Evolutionary conservation across 1,140 invertebrate species (phyloP), one percentile per base, ranked within the genome.

Genomic region (Anoplolepis gracilipes): DNA sequence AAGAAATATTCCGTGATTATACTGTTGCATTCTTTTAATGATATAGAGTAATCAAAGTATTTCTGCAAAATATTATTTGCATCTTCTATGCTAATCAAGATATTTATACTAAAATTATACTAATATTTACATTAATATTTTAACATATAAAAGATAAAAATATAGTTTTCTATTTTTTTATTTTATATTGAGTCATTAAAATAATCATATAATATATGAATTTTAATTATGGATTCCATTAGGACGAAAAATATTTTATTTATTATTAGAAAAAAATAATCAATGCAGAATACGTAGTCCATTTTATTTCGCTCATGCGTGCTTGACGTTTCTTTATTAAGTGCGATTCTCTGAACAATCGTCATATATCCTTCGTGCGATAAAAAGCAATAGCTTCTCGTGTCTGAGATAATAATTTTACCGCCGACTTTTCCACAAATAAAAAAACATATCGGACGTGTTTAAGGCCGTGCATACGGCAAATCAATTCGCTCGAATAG

Each of bases 321-420:
- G 78, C 78, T 59, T 53, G 36, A 42, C 5, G n/a, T 6, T n/a
- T 72, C 49, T 72, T 82, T 82, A 73, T 59, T 82, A 39, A 73
- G n/a, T 33, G 19, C 39, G 53, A 42, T 72, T 82, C 49, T 73
- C 8, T 42, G 78, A 72, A 61, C 78, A 82, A 82, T 81, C 65
- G 33, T 22, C 46, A 28, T 70, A 28, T 70, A 72, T 82, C 67
- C 59, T 22, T 0, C 25, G 53, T 30, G 49, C 65, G 65, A 82
- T 82, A 82, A 82, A 73, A 73, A 59, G n/a, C 67, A 57, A 72
- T 57, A 57, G 53, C 67, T 25, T n/a, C 42, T 73, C 33, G 67
- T n/a, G 64, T 69, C 64, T 65, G 46, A 33, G 62, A 79, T 79
- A 69, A 79, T 79, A 69, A 39, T 79, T 30, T 69, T 64, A 46